phyloP scores from a whole-genome alignment of 2,113 vertebrate species.

The Poeciliopsis turrubarensis region DNA sequence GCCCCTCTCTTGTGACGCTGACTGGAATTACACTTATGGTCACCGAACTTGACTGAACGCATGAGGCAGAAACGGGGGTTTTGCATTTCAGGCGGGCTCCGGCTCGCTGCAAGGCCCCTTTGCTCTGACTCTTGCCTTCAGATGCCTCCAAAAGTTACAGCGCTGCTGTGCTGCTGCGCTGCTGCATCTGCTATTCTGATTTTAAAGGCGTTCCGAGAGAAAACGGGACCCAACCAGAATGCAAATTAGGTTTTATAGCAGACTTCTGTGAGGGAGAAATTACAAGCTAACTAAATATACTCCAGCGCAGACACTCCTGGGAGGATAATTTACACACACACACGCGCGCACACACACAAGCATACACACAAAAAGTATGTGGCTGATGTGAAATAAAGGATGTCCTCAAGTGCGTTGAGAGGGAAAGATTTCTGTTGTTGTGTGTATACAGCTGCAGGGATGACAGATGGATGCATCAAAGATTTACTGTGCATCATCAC shows the following conservation, averaged over 20 bases:
- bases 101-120: slow-evolving; percentile 7
- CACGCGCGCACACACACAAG: too few species aligned
- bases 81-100: slow-evolving; percentile 36
- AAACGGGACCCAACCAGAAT: slow-evolving; percentile 2
- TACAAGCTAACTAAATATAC: background rate
- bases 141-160: background rate
- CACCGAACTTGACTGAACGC: slow-evolving; percentile 63
- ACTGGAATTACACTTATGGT: slow-evolving; percentile 73
- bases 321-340: background rate
- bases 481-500: background rate
- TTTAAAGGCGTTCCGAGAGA: background rate
- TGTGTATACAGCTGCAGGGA: background rate
- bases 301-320: slow-evolving; percentile 9
- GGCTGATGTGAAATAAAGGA: slow-evolving; percentile 30
- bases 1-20: slow-evolving; percentile 64
- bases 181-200: background rate
- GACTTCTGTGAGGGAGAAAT: background rate
- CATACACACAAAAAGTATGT: slow-evolving; percentile 3
- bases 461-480: slow-evolving; percentile 3
- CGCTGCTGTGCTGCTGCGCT: background rate
- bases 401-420: background rate
- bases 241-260: background rate
- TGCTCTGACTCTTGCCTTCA: background rate
- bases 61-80: slow-evolving; percentile 46
- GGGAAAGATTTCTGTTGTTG: background rate